These are phyloP conservation scores for Sminthurinus signatus DNA, from an alignment of 1,140 invertebrate species.

Conservation along the genomic window DNA sequence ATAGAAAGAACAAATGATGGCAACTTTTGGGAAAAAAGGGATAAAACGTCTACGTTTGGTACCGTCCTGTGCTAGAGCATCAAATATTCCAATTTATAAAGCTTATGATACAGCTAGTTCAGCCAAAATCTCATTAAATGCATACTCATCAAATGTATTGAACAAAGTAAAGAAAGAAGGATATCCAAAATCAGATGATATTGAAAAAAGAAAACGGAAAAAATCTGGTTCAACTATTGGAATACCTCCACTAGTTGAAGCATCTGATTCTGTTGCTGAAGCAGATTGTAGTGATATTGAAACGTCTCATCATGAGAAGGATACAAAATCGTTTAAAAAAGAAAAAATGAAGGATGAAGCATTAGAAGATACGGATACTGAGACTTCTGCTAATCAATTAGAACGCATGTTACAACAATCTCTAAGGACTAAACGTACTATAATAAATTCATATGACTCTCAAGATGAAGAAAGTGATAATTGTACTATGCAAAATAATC, in stretches of 20 bases:
- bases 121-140: slow-evolving; percentile 32
- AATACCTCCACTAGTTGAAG: too few relatives aligned
- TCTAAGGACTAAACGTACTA: too few relatives aligned
- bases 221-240: slow-evolving; percentile 7
- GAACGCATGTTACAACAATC: too few relatives aligned
- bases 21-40: slow-evolving; percentile 28
- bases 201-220: slow-evolving; percentile 24
- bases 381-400: too few relatives aligned
- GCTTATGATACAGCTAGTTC: slow-evolving; percentile 31
- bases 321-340: background rate
- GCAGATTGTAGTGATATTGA: slow-evolving; percentile 27
- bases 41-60: slow-evolving; percentile 28
- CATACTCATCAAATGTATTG: slow-evolving; percentile 31
- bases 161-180: slow-evolving; percentile 18
- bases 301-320: background rate
- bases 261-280: slow-evolving; percentile 24
- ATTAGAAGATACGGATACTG: background rate
- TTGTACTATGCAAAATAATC: slow-evolving; percentile 2
- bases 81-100: slow-evolving; percentile 31
- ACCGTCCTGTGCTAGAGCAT: slow-evolving; percentile 15
- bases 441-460: background rate
- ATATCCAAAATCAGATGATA: slow-evolving; percentile 10
- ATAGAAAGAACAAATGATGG: slow-evolving; percentile 34
- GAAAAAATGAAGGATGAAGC: background rate
- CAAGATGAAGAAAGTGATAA: slow-evolving; percentile 16